A percentile compares a stretch with the other conserved stretches of the same genome.
Conservation (phyloP, 1,140 invertebrate genomes). For the Papilio dardanus region DNA sequence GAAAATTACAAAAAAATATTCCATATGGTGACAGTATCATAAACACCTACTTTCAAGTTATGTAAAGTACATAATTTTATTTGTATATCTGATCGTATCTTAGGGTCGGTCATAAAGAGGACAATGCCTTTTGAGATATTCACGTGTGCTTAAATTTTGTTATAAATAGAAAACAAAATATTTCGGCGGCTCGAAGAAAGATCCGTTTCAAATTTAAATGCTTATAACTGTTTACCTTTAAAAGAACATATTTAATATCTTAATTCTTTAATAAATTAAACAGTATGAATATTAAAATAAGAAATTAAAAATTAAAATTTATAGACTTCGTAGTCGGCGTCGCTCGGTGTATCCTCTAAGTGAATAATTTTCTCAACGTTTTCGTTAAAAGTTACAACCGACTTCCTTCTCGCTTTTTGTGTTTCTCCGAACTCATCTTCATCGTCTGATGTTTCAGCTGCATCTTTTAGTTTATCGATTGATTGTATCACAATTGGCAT, state of each 20-base stretch:
- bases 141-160: slow-evolving; percentile 30
- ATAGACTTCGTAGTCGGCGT: slow-evolving; percentile 56
- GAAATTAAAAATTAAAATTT: slow-evolving; percentile 54
- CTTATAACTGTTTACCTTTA: slow-evolving; percentile 15
- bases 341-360: slow-evolving; percentile 59
- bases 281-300: slow-evolving; percentile 25
- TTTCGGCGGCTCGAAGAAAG: slow-evolving; percentile 9
- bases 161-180: slow-evolving; percentile 28
- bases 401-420: slow-evolving; percentile 60
- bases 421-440: slow-evolving; percentile 74
- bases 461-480: slow-evolving; percentile 73
- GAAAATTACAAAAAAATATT: not conserved
- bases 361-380: slow-evolving; percentile 79
- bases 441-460: slow-evolving; percentile 57
- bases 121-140: slow-evolving; percentile 52
- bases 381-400: slow-evolving; percentile 78
- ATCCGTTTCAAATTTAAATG: slow-evolving; percentile 16
- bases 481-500: slow-evolving; percentile 70
- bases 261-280: slow-evolving; percentile 11
- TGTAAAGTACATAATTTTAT: slow-evolving; percentile 49
- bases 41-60: slow-evolving; percentile 12
- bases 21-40: not conserved
- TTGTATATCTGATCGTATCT: slow-evolving; percentile 56
- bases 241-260: not conserved
- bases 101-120: slow-evolving; percentile 59